Percentiles rank a stretch among this genome's conserved stretches.
Conservation (phyloP, 2,797 vertebrate genomes). For the Cetoscarus ocellatus region DNA sequence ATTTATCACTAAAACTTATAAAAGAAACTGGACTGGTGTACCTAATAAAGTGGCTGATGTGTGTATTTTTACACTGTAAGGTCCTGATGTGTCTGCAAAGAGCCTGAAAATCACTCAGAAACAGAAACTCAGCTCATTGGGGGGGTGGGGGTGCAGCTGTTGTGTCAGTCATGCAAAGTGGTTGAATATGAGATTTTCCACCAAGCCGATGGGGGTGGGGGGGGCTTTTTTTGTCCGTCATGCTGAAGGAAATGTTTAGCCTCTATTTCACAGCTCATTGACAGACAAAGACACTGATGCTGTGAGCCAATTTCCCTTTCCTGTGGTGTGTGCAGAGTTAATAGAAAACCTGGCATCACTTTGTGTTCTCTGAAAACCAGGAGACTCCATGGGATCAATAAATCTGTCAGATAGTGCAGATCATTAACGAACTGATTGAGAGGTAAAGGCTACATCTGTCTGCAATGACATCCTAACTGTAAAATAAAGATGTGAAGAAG, state of each 20-base stretch:
- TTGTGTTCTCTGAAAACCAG: background rate
- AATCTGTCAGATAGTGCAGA: too few species aligned
- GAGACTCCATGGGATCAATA: background rate
- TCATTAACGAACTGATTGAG: too few species aligned
- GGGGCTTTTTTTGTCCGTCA: slow-evolving; percentile 20
- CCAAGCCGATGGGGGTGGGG: background rate
- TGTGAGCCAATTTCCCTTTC: slow-evolving; percentile 5
- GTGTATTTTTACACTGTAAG: too few species aligned
- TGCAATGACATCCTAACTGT: too few species aligned
- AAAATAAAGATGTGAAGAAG: too few species aligned
- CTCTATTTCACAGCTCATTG: slow-evolving; percentile 34
- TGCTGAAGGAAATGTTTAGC: slow-evolving; percentile 30
- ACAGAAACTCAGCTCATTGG: too few species aligned
- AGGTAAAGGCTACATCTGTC: too few species aligned
- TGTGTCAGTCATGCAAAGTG: slow-evolving; percentile 18
- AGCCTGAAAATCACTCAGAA: too few species aligned
- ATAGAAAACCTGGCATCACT: background rate
- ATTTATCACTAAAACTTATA: too few species aligned
- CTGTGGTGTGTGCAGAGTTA: background rate
- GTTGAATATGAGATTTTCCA: slow-evolving; percentile 36
- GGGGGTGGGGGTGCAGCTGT: slow-evolving; percentile 19
- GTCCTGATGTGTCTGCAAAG: too few species aligned
- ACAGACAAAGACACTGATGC: slow-evolving; percentile 26
- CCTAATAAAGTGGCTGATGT: too few species aligned
- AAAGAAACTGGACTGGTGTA: too few species aligned